These are phyloP conservation scores for Actinia equina DNA, from an alignment of 64 coral and sea anemone species.

Conservation along the genomic window DNA sequence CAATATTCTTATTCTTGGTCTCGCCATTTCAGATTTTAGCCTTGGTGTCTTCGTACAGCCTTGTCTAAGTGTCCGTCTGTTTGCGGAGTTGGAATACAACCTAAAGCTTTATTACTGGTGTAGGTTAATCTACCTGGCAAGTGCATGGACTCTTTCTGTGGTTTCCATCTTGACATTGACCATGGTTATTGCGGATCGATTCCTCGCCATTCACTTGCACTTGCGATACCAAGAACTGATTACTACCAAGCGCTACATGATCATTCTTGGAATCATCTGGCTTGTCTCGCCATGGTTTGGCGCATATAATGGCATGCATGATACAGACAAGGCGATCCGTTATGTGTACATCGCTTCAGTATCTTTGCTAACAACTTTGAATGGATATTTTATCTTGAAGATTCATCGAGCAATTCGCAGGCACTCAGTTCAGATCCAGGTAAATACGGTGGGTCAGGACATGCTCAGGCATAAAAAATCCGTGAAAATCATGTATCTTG, in stretches of 20 bases:
- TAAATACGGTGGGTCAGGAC: background rate
- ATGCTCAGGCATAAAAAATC: background rate
- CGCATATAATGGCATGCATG: background rate
- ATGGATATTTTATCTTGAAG: slow-evolving; percentile 1
- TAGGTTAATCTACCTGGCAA: background rate
- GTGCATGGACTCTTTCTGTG: background rate
- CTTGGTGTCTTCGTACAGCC: background rate
- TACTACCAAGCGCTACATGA: background rate
- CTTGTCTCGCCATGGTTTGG: background rate
- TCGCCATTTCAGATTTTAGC: background rate
- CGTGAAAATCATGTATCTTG: background rate
- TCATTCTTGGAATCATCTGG: background rate
- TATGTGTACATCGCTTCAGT: background rate
- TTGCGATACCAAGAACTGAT: slow-evolving; percentile 2
- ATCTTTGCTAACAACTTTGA: background rate
- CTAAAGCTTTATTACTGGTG: background rate
- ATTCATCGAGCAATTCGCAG: background rate
- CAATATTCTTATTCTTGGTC: background rate
- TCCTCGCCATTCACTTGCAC: background rate
- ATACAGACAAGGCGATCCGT: background rate
- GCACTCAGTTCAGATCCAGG: background rate
- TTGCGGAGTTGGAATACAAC: background rate
- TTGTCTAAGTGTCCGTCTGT: background rate
- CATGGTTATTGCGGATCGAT: background rate
- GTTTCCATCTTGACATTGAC: background rate